phyloP scores from a whole-genome alignment of 2,888 invertebrate genomes.

The Tetanocera ferruginea region DNA sequence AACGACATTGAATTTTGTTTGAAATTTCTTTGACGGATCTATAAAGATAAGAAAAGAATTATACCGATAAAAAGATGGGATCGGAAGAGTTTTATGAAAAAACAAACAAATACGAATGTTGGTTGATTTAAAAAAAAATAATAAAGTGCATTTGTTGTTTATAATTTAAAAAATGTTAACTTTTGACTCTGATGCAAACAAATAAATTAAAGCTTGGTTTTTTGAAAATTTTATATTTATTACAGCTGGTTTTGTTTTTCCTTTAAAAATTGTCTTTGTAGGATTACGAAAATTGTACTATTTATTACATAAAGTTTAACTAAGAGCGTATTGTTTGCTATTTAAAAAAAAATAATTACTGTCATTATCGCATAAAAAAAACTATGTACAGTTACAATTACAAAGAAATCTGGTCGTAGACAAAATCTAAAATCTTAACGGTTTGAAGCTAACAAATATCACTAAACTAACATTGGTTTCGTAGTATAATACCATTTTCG shows the following conservation, averaged over 20 bases:
- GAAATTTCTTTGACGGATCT: constrained; percentile 1
- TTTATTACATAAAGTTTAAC: constrained; percentile 31
- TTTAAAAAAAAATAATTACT: constrained; percentile 27
- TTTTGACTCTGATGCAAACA: constrained; percentile 16
- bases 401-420: constrained; percentile 27
- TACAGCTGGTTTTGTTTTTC: not conserved
- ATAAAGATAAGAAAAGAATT: constrained; percentile 1
- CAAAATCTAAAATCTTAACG: constrained; percentile 12
- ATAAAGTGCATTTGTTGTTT: too few relatives aligned
- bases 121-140: too few relatives aligned
- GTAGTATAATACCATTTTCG: constrained; percentile 15
- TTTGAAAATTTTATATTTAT: not conserved
- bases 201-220: not conserved
- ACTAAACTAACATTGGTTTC: constrained; percentile 24
- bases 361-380: constrained; percentile 13
- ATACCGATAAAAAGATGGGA: not conserved
- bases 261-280: constrained; percentile 5
- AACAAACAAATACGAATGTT: too few relatives aligned
- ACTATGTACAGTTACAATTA: constrained; percentile 34
- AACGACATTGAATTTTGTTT: not conserved
- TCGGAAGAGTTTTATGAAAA: too few relatives aligned
- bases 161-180: constrained; percentile 10
- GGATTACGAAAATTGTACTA: constrained; percentile 28
- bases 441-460: not conserved
- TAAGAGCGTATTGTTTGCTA: constrained; percentile 29